Evolutionary conservation across 2,888 invertebrate genomes (phyloP).

Genomic region (Epinotia nisella): DNA sequence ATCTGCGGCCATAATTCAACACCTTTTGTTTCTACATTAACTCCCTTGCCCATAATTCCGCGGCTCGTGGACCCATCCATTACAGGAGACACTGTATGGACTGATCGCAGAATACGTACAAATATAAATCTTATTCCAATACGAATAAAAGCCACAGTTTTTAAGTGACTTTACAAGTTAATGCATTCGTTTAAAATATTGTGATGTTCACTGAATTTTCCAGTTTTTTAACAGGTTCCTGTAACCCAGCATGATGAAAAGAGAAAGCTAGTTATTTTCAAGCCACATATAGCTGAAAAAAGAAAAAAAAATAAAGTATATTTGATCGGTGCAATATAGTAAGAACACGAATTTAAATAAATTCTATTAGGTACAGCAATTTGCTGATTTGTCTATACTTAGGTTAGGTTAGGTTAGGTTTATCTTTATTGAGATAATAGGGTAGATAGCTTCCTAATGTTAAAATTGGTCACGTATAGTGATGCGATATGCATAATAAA

Average conservation of each 20-base stretch:
- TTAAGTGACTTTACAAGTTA: conserved; percentile 61
- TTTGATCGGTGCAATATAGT: too few species aligned
- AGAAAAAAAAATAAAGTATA: too few species aligned
- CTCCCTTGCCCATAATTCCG: conserved; percentile 20
- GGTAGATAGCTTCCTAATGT: too few species aligned
- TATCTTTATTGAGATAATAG: too few species aligned
- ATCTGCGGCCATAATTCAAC: conserved; percentile 33
- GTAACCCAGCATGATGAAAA: conserved; percentile 50
- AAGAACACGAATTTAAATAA: too few species aligned
- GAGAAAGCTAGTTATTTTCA: too few species aligned
- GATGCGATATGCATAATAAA: too few species aligned
- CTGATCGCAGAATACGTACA: not conserved
- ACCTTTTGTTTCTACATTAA: conserved; percentile 35
- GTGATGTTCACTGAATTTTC: conserved; percentile 76
- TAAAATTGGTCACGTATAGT: too few species aligned
- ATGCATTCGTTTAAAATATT: conserved; percentile 78
- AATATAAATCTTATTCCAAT: not conserved
- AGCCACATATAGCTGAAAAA: too few species aligned
- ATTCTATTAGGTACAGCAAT: too few species aligned
- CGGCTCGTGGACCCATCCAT: conserved; percentile 16
- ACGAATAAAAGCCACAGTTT: not conserved
- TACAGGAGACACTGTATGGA: conserved; percentile 63
- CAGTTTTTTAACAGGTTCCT: conserved; percentile 53
- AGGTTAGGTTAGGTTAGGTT: too few species aligned
- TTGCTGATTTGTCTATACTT: too few species aligned